A percentile compares a stretch with the other conserved stretches of the same genome.
These are phyloP conservation scores for Zaprionus nigranus DNA, from an alignment of 1,140 invertebrate genomes.

Conservation along the genomic window DNA sequence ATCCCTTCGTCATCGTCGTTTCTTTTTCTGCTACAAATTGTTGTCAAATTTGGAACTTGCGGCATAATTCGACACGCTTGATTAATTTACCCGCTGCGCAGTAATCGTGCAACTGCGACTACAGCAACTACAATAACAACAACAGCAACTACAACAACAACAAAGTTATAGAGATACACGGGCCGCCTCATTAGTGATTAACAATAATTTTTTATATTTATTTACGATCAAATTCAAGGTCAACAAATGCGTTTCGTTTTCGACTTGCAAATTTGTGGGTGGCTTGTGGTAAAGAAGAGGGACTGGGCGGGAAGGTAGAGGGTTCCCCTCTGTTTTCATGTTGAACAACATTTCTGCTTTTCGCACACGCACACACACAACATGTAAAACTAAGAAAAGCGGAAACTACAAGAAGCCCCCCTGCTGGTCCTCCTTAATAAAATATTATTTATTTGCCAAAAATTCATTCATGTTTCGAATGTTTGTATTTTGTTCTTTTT, in stretches of 20 bases:
- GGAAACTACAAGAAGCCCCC: slow-evolving; percentile 19
- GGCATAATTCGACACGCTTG: slow-evolving; percentile 64
- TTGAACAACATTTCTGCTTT: slow-evolving; percentile 35
- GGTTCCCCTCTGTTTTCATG: slow-evolving; percentile 28
- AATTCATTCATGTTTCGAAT: slow-evolving; percentile 75
- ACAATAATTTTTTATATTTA: slow-evolving; percentile 65
- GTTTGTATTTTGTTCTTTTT: slow-evolving; percentile 51
- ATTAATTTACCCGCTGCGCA: slow-evolving; percentile 78
- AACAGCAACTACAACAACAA: slow-evolving; percentile 14
- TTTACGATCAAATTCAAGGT: slow-evolving; percentile 71
- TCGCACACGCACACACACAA: slow-evolving; percentile 32
- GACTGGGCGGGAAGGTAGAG: neutral
- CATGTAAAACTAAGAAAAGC: slow-evolving; percentile 31
- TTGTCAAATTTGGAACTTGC: slow-evolving; percentile 62
- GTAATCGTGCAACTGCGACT: slow-evolving; percentile 54
- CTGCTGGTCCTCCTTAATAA: slow-evolving; percentile 11
- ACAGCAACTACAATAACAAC: slow-evolving; percentile 21
- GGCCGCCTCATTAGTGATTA: slow-evolving; percentile 70
- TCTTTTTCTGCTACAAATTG: slow-evolving; percentile 49
- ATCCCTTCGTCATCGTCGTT: neutral
- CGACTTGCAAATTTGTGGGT: slow-evolving; percentile 22
- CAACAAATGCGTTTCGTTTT: slow-evolving; percentile 64
- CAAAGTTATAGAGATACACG: slow-evolving; percentile 28
- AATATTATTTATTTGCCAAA: slow-evolving; percentile 75
- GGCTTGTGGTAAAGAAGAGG: neutral